A percentile compares a stretch with the other conserved stretches of the same genome.
Conservation (phyloP, 2,113 vertebrate genomes). For the Prinia subflava region DNA sequence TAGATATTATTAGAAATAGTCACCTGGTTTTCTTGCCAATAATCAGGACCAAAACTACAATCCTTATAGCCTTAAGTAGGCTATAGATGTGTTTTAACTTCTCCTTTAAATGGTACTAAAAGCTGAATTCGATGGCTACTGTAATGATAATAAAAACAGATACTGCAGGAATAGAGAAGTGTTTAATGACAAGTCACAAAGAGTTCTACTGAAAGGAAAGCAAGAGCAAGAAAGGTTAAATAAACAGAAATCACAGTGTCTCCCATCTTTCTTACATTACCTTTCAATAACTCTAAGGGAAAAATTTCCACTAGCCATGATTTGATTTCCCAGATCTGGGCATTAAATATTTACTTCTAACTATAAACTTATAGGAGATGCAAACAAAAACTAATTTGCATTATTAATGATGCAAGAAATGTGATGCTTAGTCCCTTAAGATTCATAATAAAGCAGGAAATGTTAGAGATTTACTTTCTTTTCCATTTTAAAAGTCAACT, state of each 20-base stretch:
- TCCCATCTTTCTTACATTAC: constrained; percentile 44
- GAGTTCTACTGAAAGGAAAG: constrained; percentile 35
- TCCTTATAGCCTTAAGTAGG: neutral
- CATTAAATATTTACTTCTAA: constrained; percentile 75
- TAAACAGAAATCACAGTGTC: constrained; percentile 27
- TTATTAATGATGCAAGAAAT: constrained; percentile 71
- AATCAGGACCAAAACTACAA: neutral
- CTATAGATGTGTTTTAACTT: neutral
- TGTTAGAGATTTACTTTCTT: constrained; percentile 38
- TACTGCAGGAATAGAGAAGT: constrained; percentile 13
- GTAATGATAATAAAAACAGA: constrained; percentile 49
- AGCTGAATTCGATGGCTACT: neutral
- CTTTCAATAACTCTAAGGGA: neutral
- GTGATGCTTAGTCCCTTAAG: constrained; percentile 37
- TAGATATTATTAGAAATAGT: constrained; percentile 10
- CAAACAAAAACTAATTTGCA: constrained; percentile 71
- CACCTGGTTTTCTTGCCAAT: constrained; percentile 1
- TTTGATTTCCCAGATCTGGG: constrained; percentile 57
- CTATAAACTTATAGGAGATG: constrained; percentile 44
- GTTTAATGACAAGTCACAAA: constrained; percentile 53
- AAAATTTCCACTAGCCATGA: neutral
- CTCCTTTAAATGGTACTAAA: constrained; percentile 23
- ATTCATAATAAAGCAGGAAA: constrained; percentile 49
- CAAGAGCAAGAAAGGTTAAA: constrained; percentile 42
- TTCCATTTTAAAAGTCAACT: constrained; percentile 60